Percentiles rank a stretch among this genome's conserved stretches.
These are phyloP conservation scores for Bugulina stolonifera DNA, from an alignment of 2,888 invertebrate species.

Conservation along the genomic window DNA sequence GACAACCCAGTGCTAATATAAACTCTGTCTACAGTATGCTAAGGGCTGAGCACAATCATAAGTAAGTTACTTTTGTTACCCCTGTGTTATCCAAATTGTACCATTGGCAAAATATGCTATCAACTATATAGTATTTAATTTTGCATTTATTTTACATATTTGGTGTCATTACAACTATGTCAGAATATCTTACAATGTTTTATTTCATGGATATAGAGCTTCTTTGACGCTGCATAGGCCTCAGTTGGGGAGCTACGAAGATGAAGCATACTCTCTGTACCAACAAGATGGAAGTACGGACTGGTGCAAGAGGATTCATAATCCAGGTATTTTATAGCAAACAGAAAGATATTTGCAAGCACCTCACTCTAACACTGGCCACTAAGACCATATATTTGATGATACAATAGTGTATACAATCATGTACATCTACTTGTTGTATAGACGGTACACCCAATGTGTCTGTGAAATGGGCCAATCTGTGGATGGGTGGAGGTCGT, in stretches of 20 bases:
- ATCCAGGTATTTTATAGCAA: conserved; percentile 5
- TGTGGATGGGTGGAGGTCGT: conserved; percentile 46
- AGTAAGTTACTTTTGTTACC: background rate
- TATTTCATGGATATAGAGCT: too few relatives aligned
- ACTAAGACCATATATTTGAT: too few relatives aligned
- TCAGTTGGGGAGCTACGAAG: background rate
- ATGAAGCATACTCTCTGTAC: background rate
- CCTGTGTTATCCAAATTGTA: too few relatives aligned
- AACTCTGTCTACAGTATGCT: conserved; percentile 21
- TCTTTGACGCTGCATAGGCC: background rate
- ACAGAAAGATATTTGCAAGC: too few relatives aligned
- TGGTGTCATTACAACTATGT: too few relatives aligned
- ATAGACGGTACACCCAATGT: conserved; percentile 25
- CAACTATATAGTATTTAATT: too few relatives aligned
- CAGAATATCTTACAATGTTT: too few relatives aligned
- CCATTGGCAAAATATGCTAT: too few relatives aligned
- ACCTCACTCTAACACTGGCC: too few relatives aligned
- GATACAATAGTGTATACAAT: too few relatives aligned
- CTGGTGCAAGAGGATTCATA: background rate
- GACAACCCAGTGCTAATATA: conserved; percentile 10
- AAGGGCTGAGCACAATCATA: background rate
- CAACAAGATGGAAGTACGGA: background rate
- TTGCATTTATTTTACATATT: too few relatives aligned
- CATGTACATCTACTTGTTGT: too few relatives aligned
- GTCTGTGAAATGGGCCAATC: conserved; percentile 34